Conservation (phyloP, 2,797 vertebrate species). For the Trichosurus vulpecula region DNA sequence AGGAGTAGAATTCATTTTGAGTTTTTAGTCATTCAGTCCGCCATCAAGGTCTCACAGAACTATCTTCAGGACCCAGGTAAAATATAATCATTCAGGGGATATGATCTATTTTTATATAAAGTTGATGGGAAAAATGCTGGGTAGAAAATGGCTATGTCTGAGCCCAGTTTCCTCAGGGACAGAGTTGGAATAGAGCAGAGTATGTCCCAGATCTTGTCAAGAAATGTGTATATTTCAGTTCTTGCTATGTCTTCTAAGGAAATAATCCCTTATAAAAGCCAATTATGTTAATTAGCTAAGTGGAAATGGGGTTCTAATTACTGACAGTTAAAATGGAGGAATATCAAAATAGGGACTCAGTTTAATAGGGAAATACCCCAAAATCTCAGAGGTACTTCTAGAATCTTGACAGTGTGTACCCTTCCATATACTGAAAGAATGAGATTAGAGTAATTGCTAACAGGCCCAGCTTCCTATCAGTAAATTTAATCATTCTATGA, state of each 20-base stretch:
- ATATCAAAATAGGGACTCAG: background rate
- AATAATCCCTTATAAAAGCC: background rate
- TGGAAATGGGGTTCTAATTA: background rate
- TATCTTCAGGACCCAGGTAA: background rate
- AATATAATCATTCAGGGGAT: background rate
- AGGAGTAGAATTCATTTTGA: background rate
- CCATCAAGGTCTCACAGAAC: background rate
- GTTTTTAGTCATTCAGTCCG: background rate
- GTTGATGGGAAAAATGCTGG: background rate
- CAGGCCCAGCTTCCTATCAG: constrained; percentile 16
- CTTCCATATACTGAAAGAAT: background rate
- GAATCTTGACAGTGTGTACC: background rate
- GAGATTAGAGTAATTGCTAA: constrained; percentile 33
- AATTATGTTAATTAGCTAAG: background rate
- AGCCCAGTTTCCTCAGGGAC: background rate
- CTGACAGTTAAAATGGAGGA: background rate
- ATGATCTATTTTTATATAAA: background rate
- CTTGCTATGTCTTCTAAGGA: background rate
- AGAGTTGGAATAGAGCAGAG: background rate
- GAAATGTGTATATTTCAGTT: background rate
- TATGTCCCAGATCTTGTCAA: background rate
- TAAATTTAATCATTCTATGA: constrained; percentile 7
- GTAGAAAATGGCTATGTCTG: background rate
- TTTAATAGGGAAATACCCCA: background rate
- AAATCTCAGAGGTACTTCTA: background rate